phyloP scores from a whole-genome alignment of 2,797 vertebrate genomes.

The Pipistrellus nathusii region DNA sequence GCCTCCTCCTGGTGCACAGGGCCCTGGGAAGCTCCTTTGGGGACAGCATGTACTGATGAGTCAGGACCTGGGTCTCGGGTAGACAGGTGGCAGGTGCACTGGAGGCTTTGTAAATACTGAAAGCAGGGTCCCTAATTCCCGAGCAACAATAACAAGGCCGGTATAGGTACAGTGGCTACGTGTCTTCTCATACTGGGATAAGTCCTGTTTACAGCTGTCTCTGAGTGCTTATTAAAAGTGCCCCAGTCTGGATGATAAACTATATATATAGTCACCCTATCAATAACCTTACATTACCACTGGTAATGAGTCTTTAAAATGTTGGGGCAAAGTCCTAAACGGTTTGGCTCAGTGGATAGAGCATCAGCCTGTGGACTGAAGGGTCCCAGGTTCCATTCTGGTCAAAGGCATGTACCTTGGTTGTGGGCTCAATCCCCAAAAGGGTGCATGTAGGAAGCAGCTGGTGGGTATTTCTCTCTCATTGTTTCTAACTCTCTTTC shows the following conservation, averaged over 20 bases:
- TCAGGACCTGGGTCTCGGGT: neutral
- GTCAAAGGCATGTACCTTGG: no score
- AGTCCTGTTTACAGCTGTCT: neutral
- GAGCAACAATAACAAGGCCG: neutral
- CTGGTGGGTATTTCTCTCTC: no score
- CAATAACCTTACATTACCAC: neutral
- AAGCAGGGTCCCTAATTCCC: neutral
- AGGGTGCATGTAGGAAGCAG: no score
- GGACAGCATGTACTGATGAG: no score
- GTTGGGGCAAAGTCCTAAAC: neutral
- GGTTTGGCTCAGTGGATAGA: no score
- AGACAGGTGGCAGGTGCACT: accelerated
- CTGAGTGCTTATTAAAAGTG: neutral
- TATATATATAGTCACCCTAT: neutral
- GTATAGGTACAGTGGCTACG: neutral
- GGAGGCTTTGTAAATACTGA: neutral
- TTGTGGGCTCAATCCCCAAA: no score
- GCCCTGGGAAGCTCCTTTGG: neutral
- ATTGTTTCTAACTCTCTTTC: no score
- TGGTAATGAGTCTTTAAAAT: neutral
- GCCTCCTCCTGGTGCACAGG: neutral
- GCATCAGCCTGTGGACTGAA: no score
- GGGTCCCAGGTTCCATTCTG: no score
- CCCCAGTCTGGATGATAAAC: neutral
- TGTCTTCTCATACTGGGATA: neutral